These are phyloP conservation scores for Sinocyclocheilus anophthalmus DNA, from an alignment of 2,113 vertebrate species.

Conservation along the genomic window DNA sequence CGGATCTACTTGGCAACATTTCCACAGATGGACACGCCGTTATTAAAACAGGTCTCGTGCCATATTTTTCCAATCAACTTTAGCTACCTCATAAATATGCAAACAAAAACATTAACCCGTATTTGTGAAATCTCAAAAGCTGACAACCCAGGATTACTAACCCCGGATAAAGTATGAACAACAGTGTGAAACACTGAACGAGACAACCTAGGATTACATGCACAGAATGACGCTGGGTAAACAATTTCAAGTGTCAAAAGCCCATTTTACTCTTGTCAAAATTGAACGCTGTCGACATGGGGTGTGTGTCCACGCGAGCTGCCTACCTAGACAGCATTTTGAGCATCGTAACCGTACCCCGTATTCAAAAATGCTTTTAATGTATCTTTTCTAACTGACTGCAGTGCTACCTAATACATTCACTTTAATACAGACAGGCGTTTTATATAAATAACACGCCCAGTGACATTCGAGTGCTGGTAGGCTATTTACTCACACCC, in stretches of 20 bases:
- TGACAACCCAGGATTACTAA: background rate
- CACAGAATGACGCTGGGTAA: background rate
- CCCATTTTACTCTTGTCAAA: background rate
- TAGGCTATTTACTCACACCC: background rate
- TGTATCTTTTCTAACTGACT: background rate
- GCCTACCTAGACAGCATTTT: background rate
- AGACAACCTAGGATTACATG: background rate
- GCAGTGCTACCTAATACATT: background rate
- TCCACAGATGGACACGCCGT: background rate
- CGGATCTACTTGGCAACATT: background rate
- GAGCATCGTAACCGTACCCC: background rate
- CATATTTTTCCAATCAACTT: background rate
- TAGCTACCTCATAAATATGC: background rate
- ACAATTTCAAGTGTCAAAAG: constrained; percentile 7
- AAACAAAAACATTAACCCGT: background rate
- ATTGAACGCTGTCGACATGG: background rate
- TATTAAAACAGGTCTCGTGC: background rate
- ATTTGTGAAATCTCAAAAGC: background rate
- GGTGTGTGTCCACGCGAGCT: constrained; percentile 14
- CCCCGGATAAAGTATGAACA: constrained; percentile 5
- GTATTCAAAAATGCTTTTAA: background rate
- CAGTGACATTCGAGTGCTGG: constrained; percentile 4
- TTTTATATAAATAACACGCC: background rate
- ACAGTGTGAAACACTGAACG: background rate
- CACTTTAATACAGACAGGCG: background rate